Percentiles rank a stretch among this genome's conserved stretches.
phyloP scores from a whole-genome alignment of 2,113 vertebrate species.

The Cryptotis parvus region DNA sequence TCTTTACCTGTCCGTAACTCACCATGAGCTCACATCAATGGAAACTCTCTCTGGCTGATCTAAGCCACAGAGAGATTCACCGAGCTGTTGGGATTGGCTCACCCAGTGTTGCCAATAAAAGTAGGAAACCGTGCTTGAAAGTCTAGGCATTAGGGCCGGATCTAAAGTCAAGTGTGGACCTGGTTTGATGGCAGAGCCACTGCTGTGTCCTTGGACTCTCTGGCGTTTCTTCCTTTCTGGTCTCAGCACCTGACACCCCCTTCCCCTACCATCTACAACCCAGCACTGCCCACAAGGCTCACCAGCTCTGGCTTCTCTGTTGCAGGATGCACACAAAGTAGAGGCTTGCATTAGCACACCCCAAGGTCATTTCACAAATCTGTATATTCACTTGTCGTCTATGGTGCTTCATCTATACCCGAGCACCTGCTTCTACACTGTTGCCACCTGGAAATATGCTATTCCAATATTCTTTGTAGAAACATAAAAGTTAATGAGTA shows the following conservation, averaged over 20 bases:
- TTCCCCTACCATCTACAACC: neutral
- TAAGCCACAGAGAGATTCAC: neutral
- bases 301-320: neutral
- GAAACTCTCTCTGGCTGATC: neutral
- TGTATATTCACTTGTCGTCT: neutral
- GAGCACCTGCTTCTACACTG: too few species aligned
- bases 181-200: fast-evolving
- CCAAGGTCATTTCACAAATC: neutral
- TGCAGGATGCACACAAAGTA: neutral
- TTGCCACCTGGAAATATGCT: neutral
- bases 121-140: neutral
- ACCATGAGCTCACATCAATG: too few species aligned
- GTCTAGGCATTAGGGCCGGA: neutral
- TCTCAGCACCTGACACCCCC: too few species aligned
- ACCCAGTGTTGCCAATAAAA: neutral
- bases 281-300: neutral
- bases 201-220: neutral
- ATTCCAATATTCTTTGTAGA: neutral
- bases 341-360: neutral
- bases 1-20: too few species aligned
- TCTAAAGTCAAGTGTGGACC: neutral
- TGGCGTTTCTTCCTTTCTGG: neutral
- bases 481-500: conserved; percentile 26
- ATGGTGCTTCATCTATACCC: neutral
- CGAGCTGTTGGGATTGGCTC: neutral